These are phyloP conservation scores for Sciurus niger DNA, from an alignment of 2,113 vertebrate species.

Conservation along the genomic window DNA sequence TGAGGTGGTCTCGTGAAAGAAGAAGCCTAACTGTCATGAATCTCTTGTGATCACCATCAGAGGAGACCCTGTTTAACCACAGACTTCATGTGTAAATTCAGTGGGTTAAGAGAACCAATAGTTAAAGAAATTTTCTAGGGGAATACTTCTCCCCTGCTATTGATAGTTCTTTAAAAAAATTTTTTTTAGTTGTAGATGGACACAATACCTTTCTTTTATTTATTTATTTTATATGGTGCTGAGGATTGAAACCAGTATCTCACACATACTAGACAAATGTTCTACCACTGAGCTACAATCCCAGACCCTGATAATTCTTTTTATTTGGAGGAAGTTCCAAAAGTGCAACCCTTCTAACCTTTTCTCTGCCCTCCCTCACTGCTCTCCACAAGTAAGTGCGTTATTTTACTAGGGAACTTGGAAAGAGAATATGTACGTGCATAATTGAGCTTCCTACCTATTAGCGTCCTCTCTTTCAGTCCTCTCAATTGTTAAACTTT, in stretches of 20 bases:
- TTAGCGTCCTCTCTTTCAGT: background rate
- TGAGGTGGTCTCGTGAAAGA: background rate
- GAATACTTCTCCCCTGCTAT: background rate
- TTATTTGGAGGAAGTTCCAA: background rate
- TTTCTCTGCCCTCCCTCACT: background rate
- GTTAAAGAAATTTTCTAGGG: background rate
- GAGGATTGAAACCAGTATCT: no score
- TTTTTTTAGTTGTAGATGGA: no score
- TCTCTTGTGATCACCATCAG: background rate
- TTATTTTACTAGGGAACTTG: background rate
- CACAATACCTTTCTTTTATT: no score
- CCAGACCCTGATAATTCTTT: background rate
- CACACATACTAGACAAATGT: no score
- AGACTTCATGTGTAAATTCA: background rate
- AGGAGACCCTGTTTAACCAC: background rate
- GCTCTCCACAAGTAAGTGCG: background rate
- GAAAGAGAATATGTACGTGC: background rate
- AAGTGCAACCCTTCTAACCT: background rate
- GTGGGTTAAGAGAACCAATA: background rate
- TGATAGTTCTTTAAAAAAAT: no score
- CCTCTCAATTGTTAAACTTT: background rate
- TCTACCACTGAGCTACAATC: no score
- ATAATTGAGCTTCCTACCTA: background rate
- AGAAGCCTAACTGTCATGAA: background rate
- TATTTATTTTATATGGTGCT: no score